A percentile compares a stretch with the other conserved stretches of the same genome.
phyloP scores from a whole-genome alignment of 2,113 vertebrate species.

The Capra hircus region DNA sequence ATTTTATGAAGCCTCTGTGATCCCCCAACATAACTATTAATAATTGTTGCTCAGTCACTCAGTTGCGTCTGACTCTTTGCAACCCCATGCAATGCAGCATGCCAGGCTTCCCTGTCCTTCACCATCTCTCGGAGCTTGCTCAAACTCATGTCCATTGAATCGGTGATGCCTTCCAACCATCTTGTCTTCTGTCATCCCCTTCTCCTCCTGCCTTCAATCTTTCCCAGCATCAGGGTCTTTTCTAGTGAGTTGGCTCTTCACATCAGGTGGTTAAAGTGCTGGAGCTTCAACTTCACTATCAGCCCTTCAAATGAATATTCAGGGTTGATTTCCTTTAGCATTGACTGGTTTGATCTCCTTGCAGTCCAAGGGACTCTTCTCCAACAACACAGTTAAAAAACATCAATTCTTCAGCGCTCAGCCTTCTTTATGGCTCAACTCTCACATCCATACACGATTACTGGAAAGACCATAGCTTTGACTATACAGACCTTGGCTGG shows the following conservation, averaged over 20 bases:
- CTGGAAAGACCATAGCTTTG: neutral
- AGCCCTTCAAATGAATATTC: neutral
- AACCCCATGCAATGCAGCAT: neutral
- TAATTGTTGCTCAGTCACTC: neutral
- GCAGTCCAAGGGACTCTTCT: neutral
- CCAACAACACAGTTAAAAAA: neutral
- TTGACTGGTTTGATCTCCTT: neutral
- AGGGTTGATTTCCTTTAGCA: neutral
- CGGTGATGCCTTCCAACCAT: neutral
- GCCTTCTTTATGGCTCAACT: neutral
- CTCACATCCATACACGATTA: neutral
- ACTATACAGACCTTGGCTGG: neutral
- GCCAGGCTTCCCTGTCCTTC: neutral
- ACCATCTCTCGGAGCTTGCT: neutral
- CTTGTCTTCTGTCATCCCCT: neutral
- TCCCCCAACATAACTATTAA: neutral
- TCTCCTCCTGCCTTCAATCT: neutral
- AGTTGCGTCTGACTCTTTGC: neutral
- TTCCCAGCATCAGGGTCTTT: neutral
- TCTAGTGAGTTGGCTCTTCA: neutral
- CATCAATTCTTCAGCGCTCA: neutral
- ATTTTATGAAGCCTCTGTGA: neutral
- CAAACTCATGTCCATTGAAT: neutral
- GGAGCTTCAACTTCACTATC: neutral
- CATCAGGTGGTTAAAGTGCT: neutral